Evolutionary conservation across 1,140 invertebrate genomes (phyloP).

Genomic region (Zaprionus ornatus): DNA sequence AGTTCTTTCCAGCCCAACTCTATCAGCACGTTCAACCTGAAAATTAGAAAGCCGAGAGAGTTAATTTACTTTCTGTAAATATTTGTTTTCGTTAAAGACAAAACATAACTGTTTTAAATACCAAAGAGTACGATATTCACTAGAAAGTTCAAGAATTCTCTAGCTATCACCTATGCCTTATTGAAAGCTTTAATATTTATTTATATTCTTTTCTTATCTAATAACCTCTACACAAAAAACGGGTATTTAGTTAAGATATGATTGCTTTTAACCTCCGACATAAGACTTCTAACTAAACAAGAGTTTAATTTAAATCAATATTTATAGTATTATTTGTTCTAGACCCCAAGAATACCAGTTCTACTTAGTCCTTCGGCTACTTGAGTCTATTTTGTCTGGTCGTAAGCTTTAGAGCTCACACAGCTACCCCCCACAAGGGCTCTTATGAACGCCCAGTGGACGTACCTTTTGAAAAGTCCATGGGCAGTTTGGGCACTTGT

Average conservation of each 20-base stretch:
- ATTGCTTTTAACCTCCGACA: not conserved
- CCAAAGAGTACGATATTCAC: not conserved
- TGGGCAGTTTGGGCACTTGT: slow-evolving; percentile 30
- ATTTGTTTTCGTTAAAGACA: not conserved
- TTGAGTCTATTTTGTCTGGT: slow-evolving; percentile 4
- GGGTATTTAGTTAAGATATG: too few species aligned
- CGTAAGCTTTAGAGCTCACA: slow-evolving; percentile 23
- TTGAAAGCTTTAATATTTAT: too few species aligned
- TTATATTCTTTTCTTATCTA: not conserved
- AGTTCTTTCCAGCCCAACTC: not conserved
- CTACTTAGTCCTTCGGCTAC: not conserved
- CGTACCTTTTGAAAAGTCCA: not conserved
- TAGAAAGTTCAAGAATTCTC: not conserved
- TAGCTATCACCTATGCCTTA: not conserved
- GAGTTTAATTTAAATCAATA: not conserved
- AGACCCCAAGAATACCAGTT: not conserved
- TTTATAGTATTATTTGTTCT: not conserved
- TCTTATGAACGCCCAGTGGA: slow-evolving; percentile 29
- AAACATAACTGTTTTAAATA: too few species aligned
- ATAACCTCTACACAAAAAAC: too few species aligned
- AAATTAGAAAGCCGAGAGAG: not conserved
- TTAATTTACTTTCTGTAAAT: not conserved
- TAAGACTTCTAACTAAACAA: not conserved
- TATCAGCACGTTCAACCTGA: not conserved
- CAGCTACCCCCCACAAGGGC: not conserved